Evolutionary conservation across 2,888 invertebrate species (phyloP).

Genomic region (Antheraea yamamai): DNA sequence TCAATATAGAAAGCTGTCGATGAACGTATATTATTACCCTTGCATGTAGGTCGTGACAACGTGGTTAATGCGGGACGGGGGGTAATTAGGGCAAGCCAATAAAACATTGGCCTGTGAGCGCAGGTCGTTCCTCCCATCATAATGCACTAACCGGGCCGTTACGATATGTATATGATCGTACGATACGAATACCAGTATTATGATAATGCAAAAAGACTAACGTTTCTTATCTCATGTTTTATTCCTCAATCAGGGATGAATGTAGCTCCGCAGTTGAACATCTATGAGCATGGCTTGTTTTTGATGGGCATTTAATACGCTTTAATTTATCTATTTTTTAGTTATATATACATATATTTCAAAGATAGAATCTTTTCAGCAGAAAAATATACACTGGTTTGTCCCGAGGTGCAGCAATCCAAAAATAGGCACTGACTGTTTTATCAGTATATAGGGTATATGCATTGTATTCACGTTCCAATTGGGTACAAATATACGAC

Average conservation of each 20-base stretch:
- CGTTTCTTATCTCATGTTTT: not conserved
- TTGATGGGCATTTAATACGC: not conserved
- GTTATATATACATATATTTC: not conserved
- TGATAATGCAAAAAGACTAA: not conserved
- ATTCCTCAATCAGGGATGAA: not conserved
- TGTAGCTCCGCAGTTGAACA: not conserved
- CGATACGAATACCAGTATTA: not conserved
- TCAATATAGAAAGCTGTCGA: conserved; percentile 21
- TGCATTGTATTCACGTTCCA: no score
- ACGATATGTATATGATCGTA: not conserved
- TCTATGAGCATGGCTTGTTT: not conserved
- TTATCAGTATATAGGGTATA: no score
- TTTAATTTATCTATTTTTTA: not conserved
- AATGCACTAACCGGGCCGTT: conserved; percentile 31
- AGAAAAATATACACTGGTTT: no score
- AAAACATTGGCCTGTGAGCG: conserved; percentile 63
- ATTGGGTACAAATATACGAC: not conserved
- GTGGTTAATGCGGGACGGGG: conserved; percentile 64
- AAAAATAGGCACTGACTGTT: no score
- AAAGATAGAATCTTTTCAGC: not conserved
- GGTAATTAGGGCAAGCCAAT: conserved; percentile 75
- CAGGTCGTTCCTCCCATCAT: conserved; percentile 52
- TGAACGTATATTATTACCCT: conserved; percentile 30
- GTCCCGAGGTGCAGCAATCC: no score
- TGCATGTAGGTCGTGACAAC: conserved; percentile 62